Evolutionary conservation across 2,113 vertebrate species (phyloP).

Genomic region (Mesitornis unicolor): DNA sequence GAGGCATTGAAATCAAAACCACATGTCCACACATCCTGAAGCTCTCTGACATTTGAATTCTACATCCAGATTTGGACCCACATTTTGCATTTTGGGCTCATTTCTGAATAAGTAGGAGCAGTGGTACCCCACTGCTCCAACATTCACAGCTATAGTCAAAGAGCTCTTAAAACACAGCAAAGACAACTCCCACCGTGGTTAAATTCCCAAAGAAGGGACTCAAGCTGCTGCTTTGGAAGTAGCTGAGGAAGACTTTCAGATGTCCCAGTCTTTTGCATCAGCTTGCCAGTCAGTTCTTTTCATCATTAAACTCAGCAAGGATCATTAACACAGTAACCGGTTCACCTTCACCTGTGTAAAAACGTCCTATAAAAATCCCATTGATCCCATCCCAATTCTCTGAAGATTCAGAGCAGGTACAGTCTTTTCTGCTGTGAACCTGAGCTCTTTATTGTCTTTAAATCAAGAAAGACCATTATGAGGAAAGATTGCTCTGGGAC

Average conservation of each 20-base stretch:
- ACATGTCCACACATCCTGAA: background rate
- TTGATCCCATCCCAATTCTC: no score
- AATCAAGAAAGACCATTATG: slow-evolving; percentile 1
- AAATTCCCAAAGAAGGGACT: slow-evolving; percentile 5
- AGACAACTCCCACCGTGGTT: background rate
- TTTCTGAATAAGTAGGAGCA: background rate
- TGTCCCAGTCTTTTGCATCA: background rate
- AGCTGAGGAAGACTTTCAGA: slow-evolving; percentile 4
- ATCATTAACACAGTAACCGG: slow-evolving; percentile 20
- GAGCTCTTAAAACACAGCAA: background rate
- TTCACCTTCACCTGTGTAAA: slow-evolving; percentile 19
- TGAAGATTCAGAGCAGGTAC: background rate
- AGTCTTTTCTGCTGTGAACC: background rate
- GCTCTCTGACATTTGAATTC: background rate
- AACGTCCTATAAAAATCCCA: background rate
- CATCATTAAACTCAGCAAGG: slow-evolving; percentile 43
- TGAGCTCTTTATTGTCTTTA: slow-evolving; percentile 37
- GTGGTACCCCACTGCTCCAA: background rate
- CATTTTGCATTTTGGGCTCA: background rate
- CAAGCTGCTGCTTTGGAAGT: slow-evolving; percentile 20
- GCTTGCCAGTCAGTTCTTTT: slow-evolving; percentile 28
- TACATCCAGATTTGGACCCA: background rate
- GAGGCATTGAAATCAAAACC: background rate
- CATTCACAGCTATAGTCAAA: background rate
- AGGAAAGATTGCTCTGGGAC: background rate